phyloP scores from a whole-genome alignment of 2,888 invertebrate species.

The Harmothoe impar region DNA sequence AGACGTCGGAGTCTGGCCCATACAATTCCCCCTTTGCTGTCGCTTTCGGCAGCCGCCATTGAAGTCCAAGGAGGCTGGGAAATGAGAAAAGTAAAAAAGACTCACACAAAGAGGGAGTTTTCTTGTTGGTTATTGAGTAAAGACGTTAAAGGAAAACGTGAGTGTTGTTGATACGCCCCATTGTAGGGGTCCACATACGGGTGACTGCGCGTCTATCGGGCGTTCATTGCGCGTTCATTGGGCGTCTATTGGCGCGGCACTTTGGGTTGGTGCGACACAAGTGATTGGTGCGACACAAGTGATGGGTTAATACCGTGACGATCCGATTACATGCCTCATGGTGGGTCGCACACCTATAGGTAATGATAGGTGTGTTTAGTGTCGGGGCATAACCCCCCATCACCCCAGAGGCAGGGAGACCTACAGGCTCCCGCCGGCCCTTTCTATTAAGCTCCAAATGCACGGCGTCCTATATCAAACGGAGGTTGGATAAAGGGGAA shows the following conservation, averaged over 20 bases:
- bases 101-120: not conserved
- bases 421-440: not conserved
- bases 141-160: slow-evolving; percentile 8
- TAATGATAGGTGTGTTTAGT: slow-evolving; percentile 7
- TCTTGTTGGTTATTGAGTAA: slow-evolving; percentile 34
- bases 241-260: not conserved
- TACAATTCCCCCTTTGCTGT: not conserved
- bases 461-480: slow-evolving; percentile 38
- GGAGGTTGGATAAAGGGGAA: not conserved
- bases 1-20: not conserved
- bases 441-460: slow-evolving; percentile 47
- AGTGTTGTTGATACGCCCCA: not conserved
- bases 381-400: not conserved
- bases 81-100: slow-evolving; percentile 16
- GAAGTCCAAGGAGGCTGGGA: not conserved
- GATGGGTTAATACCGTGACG: slow-evolving; percentile 52
- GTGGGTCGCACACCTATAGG: not conserved
- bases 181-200: not conserved
- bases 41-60: not conserved
- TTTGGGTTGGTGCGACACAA: not conserved
- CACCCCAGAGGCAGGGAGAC: not conserved
- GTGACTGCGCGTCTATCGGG: not conserved
- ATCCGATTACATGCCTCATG: slow-evolving; percentile 36
- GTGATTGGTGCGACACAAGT: slow-evolving; percentile 51
- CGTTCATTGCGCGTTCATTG: too few species aligned